Percentiles rank a stretch among this genome's conserved stretches.
phyloP scores from a whole-genome alignment of 2,888 invertebrate species.

The Pollenia amentaria region DNA sequence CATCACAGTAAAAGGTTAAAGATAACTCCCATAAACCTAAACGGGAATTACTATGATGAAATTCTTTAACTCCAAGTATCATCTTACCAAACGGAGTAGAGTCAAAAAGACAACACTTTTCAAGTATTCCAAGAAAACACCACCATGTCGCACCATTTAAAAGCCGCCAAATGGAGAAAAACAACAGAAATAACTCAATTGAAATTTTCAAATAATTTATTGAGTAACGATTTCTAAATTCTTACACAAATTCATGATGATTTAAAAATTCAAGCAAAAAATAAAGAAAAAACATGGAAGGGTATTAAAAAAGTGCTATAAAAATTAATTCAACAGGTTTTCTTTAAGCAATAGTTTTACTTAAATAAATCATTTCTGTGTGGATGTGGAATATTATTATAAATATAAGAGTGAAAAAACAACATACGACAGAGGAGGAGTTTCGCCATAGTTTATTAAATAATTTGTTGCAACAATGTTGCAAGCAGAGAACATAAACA shows the following conservation, averaged over 20 bases:
- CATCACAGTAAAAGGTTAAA: neutral
- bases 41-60: slow-evolving; percentile 4
- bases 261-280: slow-evolving; percentile 24
- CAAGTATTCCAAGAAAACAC: slow-evolving; percentile 28
- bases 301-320: neutral
- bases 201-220: slow-evolving; percentile 59
- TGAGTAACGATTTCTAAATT: slow-evolving; percentile 44
- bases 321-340: slow-evolving; percentile 63
- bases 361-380: slow-evolving; percentile 61
- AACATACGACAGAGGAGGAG: slow-evolving; percentile 34
- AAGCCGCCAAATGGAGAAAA: slow-evolving; percentile 46
- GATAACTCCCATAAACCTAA: slow-evolving; percentile 7
- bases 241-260: slow-evolving; percentile 51
- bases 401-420: slow-evolving; percentile 29
- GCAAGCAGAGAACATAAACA: slow-evolving; percentile 35
- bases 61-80: slow-evolving; percentile 31
- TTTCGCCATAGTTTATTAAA: slow-evolving; percentile 48
- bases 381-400: slow-evolving; percentile 44
- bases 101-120: neutral
- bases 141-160: slow-evolving; percentile 21
- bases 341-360: slow-evolving; percentile 33
- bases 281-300: neutral
- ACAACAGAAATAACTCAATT: slow-evolving; percentile 29
- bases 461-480: slow-evolving; percentile 71
- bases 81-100: neutral